phyloP scores from a whole-genome alignment of 2,113 vertebrate genomes.

The Chloebia gouldiae region DNA sequence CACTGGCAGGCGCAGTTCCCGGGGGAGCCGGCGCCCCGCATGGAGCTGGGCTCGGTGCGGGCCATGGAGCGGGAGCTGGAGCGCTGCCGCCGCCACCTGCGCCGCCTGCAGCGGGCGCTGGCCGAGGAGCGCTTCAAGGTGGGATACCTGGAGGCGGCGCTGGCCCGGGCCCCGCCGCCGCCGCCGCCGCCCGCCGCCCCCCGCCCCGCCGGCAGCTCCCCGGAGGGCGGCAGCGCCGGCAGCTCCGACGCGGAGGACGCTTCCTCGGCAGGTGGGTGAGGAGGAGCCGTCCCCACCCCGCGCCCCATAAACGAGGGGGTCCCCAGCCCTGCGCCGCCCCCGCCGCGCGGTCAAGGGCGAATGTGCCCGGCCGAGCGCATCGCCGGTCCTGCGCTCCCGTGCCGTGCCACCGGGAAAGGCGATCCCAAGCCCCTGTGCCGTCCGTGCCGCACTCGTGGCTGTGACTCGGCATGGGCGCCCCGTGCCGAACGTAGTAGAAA shows the following conservation, averaged over 20 bases:
- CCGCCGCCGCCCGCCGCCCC: neutral
- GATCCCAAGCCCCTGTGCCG: rapidly evolving
- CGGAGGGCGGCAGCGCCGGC: slow-evolving; percentile 79
- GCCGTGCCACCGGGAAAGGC: neutral
- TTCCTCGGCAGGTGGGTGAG: slow-evolving; percentile 81
- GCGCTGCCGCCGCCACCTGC: neutral
- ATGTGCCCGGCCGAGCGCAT: neutral
- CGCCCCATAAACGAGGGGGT: neutral
- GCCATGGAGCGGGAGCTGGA: neutral
- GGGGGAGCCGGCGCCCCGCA: neutral
- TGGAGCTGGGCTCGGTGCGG: neutral
- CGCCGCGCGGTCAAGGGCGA: neutral
- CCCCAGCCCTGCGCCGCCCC: neutral
- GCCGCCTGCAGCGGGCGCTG: neutral
- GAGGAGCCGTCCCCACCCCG: neutral
- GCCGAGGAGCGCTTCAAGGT: neutral
- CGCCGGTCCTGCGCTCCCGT: neutral
- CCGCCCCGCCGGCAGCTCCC: slow-evolving; percentile 72
- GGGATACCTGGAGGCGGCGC: neutral
- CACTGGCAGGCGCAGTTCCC: neutral
- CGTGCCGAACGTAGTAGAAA: rapidly evolving
- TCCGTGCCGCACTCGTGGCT: neutral
- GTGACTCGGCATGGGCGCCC: neutral
- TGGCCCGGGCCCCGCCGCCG: neutral
- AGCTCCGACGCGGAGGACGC: slow-evolving; percentile 90